Percentiles rank a stretch among this genome's conserved stretches.
These are phyloP conservation scores for Drosophila pseudoobscura DNA, from an alignment of 1,140 invertebrate species.

Conservation along the genomic window DNA sequence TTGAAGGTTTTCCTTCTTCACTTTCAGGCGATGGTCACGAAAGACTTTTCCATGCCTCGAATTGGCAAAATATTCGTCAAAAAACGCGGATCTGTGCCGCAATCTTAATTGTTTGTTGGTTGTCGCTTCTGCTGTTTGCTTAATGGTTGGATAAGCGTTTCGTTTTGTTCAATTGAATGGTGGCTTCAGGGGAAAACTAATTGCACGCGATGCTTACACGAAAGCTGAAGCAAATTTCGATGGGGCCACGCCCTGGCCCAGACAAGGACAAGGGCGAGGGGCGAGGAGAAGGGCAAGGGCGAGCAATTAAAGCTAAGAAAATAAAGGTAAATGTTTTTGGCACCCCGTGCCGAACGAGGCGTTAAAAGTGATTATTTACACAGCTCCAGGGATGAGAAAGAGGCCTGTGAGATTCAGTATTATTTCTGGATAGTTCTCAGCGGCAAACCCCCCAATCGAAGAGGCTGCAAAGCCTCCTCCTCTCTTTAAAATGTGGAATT, in stretches of 20 bases:
- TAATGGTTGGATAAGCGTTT: slow-evolving; percentile 64
- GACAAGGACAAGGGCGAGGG: slow-evolving; percentile 15
- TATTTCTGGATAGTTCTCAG: too few relatives aligned
- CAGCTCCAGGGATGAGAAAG: slow-evolving; percentile 37
- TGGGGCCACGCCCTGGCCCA: slow-evolving; percentile 11
- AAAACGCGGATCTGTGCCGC: slow-evolving; percentile 22
- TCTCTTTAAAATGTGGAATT: slow-evolving; percentile 40
- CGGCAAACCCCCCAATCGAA: too few relatives aligned
- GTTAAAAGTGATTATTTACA: slow-evolving; percentile 59
- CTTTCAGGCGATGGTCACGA: too few relatives aligned
- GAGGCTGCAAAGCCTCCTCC: too few relatives aligned
- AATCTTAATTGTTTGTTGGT: slow-evolving; percentile 65
- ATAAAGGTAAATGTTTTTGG: slow-evolving; percentile 64
- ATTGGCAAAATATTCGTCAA: slow-evolving; percentile 5
- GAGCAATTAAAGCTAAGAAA: slow-evolving; percentile 42
- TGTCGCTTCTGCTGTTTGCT: slow-evolving; percentile 22
- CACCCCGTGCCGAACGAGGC: slow-evolving; percentile 49
- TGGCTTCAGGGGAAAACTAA: slow-evolving; percentile 47
- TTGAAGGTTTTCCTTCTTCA: too few relatives aligned
- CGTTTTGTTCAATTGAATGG: slow-evolving; percentile 67
- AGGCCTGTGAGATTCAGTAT: too few relatives aligned
- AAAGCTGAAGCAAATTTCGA: slow-evolving; percentile 55
- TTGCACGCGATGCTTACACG: slow-evolving; percentile 76
- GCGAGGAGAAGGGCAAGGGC: neutral
- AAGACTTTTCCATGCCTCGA: neutral